A percentile compares a stretch with the other conserved stretches of the same genome.
Evolutionary conservation across 1,140 invertebrate genomes (phyloP).

Genomic region (Alviniconcha marisindica): DNA sequence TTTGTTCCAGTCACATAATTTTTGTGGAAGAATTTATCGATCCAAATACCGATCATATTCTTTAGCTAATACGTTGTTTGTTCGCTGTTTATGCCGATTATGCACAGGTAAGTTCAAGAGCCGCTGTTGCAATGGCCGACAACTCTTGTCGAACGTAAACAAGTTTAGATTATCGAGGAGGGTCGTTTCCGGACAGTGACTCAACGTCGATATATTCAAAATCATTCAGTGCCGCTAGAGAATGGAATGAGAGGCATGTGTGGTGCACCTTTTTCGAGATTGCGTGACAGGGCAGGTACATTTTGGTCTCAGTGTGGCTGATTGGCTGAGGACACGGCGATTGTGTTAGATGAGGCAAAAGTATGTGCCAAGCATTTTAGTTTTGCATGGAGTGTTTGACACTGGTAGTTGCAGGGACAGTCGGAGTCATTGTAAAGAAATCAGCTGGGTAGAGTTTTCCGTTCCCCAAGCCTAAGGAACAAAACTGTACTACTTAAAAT

Average conservation of each 20-base stretch:
- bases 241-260: conserved; percentile 11
- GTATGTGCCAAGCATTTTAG: too few relatives aligned
- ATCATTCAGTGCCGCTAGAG: background rate
- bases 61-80: background rate
- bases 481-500: too few relatives aligned
- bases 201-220: background rate
- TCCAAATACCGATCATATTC: background rate
- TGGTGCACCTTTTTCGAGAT: background rate
- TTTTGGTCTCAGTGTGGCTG: background rate
- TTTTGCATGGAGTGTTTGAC: too few relatives aligned
- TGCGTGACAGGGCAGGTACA: background rate
- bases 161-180: background rate
- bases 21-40: background rate
- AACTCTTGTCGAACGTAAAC: conserved; percentile 30
- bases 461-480: too few relatives aligned
- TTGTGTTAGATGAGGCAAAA: too few relatives aligned
- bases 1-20: background rate
- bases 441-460: too few relatives aligned
- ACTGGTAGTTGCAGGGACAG: too few relatives aligned
- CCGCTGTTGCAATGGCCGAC: background rate
- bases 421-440: too few relatives aligned
- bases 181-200: background rate
- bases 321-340: background rate
- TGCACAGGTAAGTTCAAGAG: background rate
- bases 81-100: background rate